Evolutionary conservation across 2,797 vertebrate genomes (phyloP), one percentile per base, ranked within the genome.

Genomic region (Gorsachius magnificus): DNA sequence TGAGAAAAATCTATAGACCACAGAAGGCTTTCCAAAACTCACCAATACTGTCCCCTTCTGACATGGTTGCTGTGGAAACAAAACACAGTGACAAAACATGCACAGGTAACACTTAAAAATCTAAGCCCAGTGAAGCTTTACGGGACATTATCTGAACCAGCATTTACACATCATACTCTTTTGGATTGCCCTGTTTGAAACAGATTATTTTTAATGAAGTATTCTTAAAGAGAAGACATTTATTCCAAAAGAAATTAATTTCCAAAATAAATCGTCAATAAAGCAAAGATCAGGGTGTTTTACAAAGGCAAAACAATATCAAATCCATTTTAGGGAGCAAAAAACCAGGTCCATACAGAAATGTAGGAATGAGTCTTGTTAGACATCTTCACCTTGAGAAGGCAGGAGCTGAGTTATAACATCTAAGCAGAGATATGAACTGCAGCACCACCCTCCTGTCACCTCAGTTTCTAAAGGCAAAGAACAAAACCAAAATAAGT

Each of bases 11-110:
- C 98, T 98, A 97, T 97, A 98, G 79, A 99, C 97, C 98, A 99
- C 97, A 10, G 99, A 99, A 93, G 99, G 97, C 93, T 99, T 99
- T 96, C 99, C 99, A 97, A 61, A 99, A 99, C 89, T 99, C 99
- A 92, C 99, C 99, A 97, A 98, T 98, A 86, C 99, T 99, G 98
- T 99, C 99, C 96, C 99, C 99, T 99, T 99, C 99, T 98, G 99
- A 99, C 99, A 99, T 99, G 97, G 98, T 94, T 97, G 98, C 97
- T 97, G 97, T 38, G 80, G 60, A 97, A 83, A 89, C 78, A 97
- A 94, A 94, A 95, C 43, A 79, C 0, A 26, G 41, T 43, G 16
- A 43, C 41, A 43, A 43, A 43, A 43, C 41, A 87, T 2, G 80
- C 18, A 64, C 1, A 71, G 29, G 31, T 22, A 90, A 78, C 19